Percentiles rank a stretch among this genome's conserved stretches.
phyloP scores from a whole-genome alignment of 2,113 vertebrate genomes.

The Chaetops frenatus region DNA sequence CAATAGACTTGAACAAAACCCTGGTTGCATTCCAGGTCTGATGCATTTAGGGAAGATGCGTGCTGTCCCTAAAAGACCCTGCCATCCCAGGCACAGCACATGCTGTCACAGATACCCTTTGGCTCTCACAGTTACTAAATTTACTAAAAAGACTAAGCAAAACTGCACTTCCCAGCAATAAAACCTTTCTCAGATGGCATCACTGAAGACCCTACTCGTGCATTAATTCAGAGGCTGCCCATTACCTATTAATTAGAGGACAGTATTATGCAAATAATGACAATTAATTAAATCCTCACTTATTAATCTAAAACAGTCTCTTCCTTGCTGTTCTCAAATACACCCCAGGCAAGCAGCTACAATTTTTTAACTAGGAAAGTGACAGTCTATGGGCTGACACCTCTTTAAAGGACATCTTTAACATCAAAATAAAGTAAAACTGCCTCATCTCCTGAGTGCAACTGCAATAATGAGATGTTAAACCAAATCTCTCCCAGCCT shows the following conservation, averaged over 20 bases:
- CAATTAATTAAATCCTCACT: constrained; percentile 39
- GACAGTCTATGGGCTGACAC: neutral
- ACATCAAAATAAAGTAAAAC: constrained; percentile 11
- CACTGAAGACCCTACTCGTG: neutral
- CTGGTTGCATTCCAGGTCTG: neutral
- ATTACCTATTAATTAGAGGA: constrained; percentile 27
- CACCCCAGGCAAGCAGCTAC: neutral
- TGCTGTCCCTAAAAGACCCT: neutral
- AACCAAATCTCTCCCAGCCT: neutral
- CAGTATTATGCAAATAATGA: constrained; percentile 19
- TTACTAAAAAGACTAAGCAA: neutral
- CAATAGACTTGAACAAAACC: neutral
- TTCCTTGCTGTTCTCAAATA: neutral
- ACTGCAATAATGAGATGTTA: neutral
- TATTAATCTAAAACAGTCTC: neutral
- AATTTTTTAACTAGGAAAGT: neutral
- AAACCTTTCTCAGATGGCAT: neutral
- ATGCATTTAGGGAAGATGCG: neutral
- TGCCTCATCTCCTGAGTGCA: neutral
- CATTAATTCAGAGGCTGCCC: neutral
- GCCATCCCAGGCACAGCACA: neutral
- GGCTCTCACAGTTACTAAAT: neutral
- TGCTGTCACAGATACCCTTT: neutral
- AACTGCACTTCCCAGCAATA: neutral
- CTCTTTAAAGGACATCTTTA: constrained; percentile 33